phyloP scores from a whole-genome alignment of 92 coral and sea anemone species.

The Blastomussa wellsi region DNA sequence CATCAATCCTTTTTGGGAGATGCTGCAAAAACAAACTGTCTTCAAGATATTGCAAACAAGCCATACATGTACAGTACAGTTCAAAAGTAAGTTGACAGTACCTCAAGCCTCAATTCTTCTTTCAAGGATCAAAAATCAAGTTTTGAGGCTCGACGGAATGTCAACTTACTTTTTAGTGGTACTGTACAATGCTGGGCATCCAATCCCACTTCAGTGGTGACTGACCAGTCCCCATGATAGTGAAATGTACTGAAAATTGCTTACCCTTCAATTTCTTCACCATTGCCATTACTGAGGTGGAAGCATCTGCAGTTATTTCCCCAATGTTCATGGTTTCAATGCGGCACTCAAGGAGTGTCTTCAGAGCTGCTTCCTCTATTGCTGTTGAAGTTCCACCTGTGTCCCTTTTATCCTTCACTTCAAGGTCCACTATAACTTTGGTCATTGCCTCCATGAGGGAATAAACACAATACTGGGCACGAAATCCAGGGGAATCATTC shows the following conservation, averaged over 20 bases:
- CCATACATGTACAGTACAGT: too few relatives aligned
- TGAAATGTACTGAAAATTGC: not conserved
- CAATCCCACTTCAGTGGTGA: not conserved
- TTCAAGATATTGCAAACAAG: too few relatives aligned
- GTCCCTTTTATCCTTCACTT: conserved; percentile 38
- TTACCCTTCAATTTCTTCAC: conserved; percentile 57
- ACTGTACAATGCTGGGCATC: too few relatives aligned
- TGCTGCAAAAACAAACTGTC: too few relatives aligned
- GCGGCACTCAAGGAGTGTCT: conserved; percentile 28
- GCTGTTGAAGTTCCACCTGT: conserved; percentile 44
- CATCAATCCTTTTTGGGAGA: too few relatives aligned
- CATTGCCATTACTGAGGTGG: conserved; percentile 48
- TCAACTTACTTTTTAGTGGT: too few relatives aligned
- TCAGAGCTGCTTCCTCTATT: conserved; percentile 35
- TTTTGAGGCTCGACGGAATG: too few relatives aligned
- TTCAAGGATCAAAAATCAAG: too few relatives aligned
- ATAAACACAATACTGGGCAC: conserved; percentile 42
- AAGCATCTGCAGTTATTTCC: conserved; percentile 55
- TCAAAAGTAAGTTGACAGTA: too few relatives aligned
- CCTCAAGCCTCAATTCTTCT: too few relatives aligned
- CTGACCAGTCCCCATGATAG: not conserved
- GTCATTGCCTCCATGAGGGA: conserved; percentile 35
- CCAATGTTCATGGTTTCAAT: conserved; percentile 14
- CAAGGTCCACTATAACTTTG: conserved; percentile 23
- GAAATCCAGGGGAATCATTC: conserved; percentile 36